phyloP scores from a whole-genome alignment of 1,140 invertebrate species.

The Drosophila sucinea region DNA sequence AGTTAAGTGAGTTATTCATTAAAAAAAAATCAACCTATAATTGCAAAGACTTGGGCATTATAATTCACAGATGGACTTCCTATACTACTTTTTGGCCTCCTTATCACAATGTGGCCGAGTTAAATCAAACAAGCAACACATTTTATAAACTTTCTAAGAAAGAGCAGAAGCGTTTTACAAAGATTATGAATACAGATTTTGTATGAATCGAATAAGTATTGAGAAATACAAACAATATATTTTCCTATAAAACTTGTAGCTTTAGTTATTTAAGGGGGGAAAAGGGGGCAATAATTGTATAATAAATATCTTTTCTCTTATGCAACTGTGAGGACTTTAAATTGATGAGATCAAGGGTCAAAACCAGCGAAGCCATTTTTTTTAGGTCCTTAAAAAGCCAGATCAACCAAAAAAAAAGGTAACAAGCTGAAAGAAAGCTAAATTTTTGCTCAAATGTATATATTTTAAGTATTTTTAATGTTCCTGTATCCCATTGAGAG shows the following conservation, averaged over 20 bases:
- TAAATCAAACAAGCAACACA: conserved; percentile 17
- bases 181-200: conserved; percentile 39
- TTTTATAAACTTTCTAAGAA: conserved; percentile 71
- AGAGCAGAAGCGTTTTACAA: conserved; percentile 20
- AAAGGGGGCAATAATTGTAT: too few relatives aligned
- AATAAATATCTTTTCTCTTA: too few relatives aligned
- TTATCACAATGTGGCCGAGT: conserved; percentile 34
- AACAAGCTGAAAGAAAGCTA: too few relatives aligned
- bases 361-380: too few relatives aligned
- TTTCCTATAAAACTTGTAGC: not conserved
- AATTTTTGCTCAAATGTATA: too few relatives aligned
- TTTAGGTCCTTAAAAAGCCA: too few relatives aligned
- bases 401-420: too few relatives aligned
- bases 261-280: not conserved
- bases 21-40: not conserved
- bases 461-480: too few relatives aligned
- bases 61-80: conserved; percentile 23
- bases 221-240: conserved; percentile 2
- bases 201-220: conserved; percentile 3
- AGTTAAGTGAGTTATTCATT: conserved; percentile 30
- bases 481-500: too few relatives aligned
- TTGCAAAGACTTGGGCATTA: not conserved
- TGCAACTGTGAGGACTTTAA: too few relatives aligned
- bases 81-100: conserved; percentile 51
- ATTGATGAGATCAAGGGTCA: too few relatives aligned